phyloP scores from a whole-genome alignment of 1,140 invertebrate species.

The Camponotus vicinus region DNA sequence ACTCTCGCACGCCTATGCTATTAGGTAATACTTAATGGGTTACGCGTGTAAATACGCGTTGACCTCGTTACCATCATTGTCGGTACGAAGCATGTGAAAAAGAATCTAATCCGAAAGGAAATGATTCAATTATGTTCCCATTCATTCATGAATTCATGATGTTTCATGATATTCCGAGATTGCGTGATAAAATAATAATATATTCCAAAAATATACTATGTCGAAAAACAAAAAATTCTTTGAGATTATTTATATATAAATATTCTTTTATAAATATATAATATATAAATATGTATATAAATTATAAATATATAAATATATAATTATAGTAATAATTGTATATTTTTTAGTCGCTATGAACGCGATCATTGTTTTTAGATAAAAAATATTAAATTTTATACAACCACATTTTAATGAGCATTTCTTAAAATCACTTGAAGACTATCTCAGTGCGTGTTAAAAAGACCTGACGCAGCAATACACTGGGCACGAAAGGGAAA shows the following conservation, averaged over 20 bases:
- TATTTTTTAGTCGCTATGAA: too few species aligned
- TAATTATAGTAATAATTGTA: too few species aligned
- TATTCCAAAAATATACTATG: not conserved
- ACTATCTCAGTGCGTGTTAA: not conserved
- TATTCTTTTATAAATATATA: too few species aligned
- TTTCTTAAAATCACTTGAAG: not conserved
- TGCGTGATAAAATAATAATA: not conserved
- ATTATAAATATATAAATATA: too few species aligned
- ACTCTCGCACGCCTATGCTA: slow-evolving; percentile 49
- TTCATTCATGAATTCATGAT: not conserved
- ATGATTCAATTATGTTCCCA: slow-evolving; percentile 26
- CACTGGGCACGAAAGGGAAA: not conserved
- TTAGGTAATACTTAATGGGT: slow-evolving; percentile 70
- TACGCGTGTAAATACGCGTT: slow-evolving; percentile 36
- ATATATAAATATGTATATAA: too few species aligned
- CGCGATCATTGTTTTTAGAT: not conserved
- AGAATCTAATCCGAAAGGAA: slow-evolving; percentile 8
- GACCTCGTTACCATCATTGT: slow-evolving; percentile 29
- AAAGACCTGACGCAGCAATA: not conserved
- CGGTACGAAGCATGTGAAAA: slow-evolving; percentile 15
- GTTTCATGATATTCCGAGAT: not conserved
- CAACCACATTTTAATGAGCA: not conserved
- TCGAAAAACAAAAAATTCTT: not conserved
- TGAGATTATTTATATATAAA: not conserved
- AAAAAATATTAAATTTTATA: not conserved